Conservation (phyloP, 1,140 invertebrate species). For the Apolygus lucorum region DNA sequence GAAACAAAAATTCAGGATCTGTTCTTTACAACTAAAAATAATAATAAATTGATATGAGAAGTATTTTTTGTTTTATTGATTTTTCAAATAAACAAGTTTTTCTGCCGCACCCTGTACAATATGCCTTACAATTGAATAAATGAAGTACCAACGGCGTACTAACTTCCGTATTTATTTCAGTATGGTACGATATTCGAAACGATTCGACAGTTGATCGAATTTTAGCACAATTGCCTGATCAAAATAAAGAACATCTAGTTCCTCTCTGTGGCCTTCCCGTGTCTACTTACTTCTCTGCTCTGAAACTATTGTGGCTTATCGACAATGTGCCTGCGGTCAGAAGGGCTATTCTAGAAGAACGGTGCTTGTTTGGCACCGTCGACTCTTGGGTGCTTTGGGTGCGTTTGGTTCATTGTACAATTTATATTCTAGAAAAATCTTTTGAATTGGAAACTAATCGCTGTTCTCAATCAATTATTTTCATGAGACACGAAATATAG, state of each 20-base stretch:
- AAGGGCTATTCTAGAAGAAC: constrained; percentile 62
- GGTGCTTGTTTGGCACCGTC: constrained; percentile 86
- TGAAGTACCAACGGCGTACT: too few species aligned
- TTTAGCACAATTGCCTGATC: constrained; percentile 60
- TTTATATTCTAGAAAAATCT: not conserved
- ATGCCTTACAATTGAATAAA: too few species aligned
- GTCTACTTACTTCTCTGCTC: constrained; percentile 91
- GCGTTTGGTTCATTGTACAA: constrained; percentile 27
- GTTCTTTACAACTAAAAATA: too few species aligned
- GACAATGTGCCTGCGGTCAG: constrained; percentile 77
- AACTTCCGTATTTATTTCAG: too few species aligned
- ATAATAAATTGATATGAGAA: too few species aligned
- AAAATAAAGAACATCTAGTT: constrained; percentile 66
- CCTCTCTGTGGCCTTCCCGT: constrained; percentile 83
- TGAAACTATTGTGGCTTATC: constrained; percentile 85
- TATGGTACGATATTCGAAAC: constrained; percentile 82
- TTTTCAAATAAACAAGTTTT: too few species aligned
- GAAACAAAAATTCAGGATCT: too few species aligned
- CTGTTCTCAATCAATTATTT: too few species aligned
- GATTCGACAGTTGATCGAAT: constrained; percentile 74
- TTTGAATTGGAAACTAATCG: not conserved
- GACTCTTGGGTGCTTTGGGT: constrained; percentile 95
- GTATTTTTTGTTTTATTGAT: too few species aligned
- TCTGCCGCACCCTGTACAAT: too few species aligned
- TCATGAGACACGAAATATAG: not conserved